Evolutionary conservation across 2,797 vertebrate species (phyloP), one percentile per base, ranked within the genome.

Genomic region (Neopelma chrysocephalum): DNA sequence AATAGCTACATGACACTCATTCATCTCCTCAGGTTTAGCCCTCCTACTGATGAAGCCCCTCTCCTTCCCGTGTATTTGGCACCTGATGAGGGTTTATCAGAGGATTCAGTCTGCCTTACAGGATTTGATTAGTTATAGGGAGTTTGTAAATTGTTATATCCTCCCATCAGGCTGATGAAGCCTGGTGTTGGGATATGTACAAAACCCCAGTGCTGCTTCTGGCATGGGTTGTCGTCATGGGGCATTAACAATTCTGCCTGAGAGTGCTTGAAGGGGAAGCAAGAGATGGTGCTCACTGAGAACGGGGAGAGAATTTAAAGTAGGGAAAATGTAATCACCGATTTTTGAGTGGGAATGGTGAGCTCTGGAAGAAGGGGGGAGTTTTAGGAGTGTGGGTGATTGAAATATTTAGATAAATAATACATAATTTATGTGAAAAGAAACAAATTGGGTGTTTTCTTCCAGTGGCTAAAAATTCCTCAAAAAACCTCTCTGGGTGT

Each of bases 1-100:
- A 82, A 16, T 17, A 70, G 38, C 4, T 42, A 34, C 25, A 4
- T 3, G 10, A 22, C 13, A 19, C 10, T 2, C 0, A 0, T 64
- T 73, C 6, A 11, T 25, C 15, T 31, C 53, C 1, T 4, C 20
- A 38, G 48, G 34, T 21, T 56, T 64, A 47, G 15, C 19, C n/a
- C 13, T 56, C n/a, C 29, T 56, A 9, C 21, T 40, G 32, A 10
- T 27, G n/a, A n/a, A n/a, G n/a, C n/a, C n/a, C n/a, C n/a, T n/a
- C n/a, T n/a, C n/a, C n/a, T n/a, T n/a, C n/a, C n/a, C n/a, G n/a
- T n/a, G n/a, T n/a, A n/a, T n/a, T n/a, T n/a, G n/a, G n/a, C n/a
- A n/a, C n/a, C 51, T 61, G 14, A 47, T 17, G 32, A 64, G 29
- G 8, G 0, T 40, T 48, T 69, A 73, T 45, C 6, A 6, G 17